Evolutionary conservation across 2,113 vertebrate species (phyloP).

Genomic region (Lates calcarifer): DNA sequence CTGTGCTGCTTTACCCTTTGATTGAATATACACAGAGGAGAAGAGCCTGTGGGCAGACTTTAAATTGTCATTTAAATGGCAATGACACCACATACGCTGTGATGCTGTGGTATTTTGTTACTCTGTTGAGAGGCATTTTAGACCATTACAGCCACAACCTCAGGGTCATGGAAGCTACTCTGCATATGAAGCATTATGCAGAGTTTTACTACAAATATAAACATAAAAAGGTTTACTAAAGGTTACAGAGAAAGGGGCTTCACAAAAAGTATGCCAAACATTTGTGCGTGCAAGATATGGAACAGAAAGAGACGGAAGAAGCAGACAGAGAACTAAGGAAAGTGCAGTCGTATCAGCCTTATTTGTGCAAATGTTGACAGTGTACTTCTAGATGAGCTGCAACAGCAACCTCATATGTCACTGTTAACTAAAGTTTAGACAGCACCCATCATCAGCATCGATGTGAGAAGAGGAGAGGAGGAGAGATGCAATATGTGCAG

Average conservation of each 20-base stretch:
- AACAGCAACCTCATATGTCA: constrained; percentile 38
- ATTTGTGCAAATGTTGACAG: constrained; percentile 10
- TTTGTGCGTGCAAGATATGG: background rate
- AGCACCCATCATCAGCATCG: constrained; percentile 58
- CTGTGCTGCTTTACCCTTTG: constrained; percentile 15
- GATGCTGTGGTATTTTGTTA: constrained; percentile 33
- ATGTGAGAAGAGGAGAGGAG: constrained; percentile 38
- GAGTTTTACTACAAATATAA: constrained; percentile 30
- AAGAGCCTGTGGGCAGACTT: constrained; percentile 30
- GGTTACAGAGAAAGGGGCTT: constrained; percentile 6
- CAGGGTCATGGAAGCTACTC: constrained; percentile 27
- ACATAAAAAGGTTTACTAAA: constrained; percentile 31
- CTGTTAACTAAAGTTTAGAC: constrained; percentile 54
- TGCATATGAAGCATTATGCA: constrained; percentile 25
- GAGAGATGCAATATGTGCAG: constrained; percentile 28
- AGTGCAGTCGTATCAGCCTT: background rate
- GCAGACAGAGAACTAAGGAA: background rate
- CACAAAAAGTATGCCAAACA: background rate
- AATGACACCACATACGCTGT: constrained; percentile 46
- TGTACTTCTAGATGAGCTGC: constrained; percentile 44
- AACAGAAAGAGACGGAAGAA: background rate
- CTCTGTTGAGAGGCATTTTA: constrained; percentile 40
- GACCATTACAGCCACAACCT: constrained; percentile 35
- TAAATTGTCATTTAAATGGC: constrained; percentile 54
- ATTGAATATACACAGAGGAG: constrained; percentile 34